Evolutionary conservation across 2,888 invertebrate species (phyloP).

Genomic region (Apocheima hispidaria): DNA sequence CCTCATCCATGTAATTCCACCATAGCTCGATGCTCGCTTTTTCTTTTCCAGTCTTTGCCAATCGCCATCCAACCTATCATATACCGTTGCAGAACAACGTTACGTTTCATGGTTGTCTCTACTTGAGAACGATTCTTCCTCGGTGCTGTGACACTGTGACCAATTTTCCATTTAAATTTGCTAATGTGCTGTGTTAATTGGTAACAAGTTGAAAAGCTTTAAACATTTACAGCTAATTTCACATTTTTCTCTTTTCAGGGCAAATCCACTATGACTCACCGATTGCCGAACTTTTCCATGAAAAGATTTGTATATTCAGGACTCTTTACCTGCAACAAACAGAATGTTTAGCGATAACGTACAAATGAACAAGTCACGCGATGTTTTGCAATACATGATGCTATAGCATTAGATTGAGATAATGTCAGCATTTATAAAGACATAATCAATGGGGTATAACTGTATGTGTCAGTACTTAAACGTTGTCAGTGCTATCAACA

Average conservation of each 20-base stretch:
- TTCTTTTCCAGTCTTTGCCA: too few species aligned
- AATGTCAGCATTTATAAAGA: slow-evolving; percentile 48
- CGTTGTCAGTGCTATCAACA: not conserved
- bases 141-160: too few species aligned
- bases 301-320: slow-evolving; percentile 39
- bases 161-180: not conserved
- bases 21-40: too few species aligned
- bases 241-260: slow-evolving; percentile 26
- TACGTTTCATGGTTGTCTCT: too few species aligned
- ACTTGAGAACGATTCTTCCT: too few species aligned
- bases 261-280: slow-evolving; percentile 40
- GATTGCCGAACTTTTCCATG: slow-evolving; percentile 30
- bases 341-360: slow-evolving; percentile 66
- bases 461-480: not conserved
- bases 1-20: too few species aligned
- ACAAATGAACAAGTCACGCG: slow-evolving; percentile 66
- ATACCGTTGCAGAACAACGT: too few species aligned
- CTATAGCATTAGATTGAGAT: slow-evolving; percentile 45
- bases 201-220: not conserved
- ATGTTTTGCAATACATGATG: slow-evolving; percentile 53
- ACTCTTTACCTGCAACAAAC: slow-evolving; percentile 60
- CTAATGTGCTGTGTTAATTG: not conserved
- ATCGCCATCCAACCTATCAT: too few species aligned
- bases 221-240: slow-evolving; percentile 10
- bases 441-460: slow-evolving; percentile 13